A percentile compares a stretch with the other conserved stretches of the same genome.
Evolutionary conservation across 1,140 invertebrate genomes (phyloP).

Genomic region (Pygmarrhopalites habei): DNA sequence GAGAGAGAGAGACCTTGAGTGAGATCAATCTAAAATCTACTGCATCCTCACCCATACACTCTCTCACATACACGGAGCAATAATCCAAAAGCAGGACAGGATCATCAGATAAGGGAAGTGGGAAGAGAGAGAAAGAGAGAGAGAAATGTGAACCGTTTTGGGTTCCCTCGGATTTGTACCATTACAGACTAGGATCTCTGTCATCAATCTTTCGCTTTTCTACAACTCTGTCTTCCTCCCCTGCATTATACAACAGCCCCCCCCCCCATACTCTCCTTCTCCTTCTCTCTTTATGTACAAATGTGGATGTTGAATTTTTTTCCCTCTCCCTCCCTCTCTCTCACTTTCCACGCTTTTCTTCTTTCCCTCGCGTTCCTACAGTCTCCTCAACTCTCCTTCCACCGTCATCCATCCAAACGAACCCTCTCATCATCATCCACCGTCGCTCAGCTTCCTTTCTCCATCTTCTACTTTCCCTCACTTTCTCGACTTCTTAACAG

Average conservation of each 20-base stretch:
- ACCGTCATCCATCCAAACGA: background rate
- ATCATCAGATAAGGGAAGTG: slow-evolving; percentile 12
- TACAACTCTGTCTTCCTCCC: slow-evolving; percentile 9
- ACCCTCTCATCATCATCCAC: background rate
- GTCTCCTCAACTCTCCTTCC: background rate
- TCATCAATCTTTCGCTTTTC: slow-evolving; percentile 15
- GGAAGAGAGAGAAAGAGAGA: too few species aligned
- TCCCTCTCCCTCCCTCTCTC: background rate
- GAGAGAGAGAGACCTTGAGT: too few species aligned
- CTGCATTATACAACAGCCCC: too few species aligned
- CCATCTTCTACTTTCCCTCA: background rate
- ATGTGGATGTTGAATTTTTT: background rate
- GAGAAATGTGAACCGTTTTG: slow-evolving; percentile 16
- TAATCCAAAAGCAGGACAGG: background rate
- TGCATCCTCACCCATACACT: too few species aligned
- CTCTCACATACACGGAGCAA: too few species aligned
- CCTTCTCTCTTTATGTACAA: too few species aligned
- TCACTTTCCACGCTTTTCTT: background rate
- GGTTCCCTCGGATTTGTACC: slow-evolving; percentile 3
- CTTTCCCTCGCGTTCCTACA: background rate
- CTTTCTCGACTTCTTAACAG: background rate
- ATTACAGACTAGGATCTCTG: slow-evolving; percentile 12
- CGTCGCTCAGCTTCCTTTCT: background rate
- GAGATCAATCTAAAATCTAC: too few species aligned
- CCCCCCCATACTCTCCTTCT: too few species aligned